These are phyloP conservation scores for Protomyctophum bolini DNA, from an alignment of 2,113 vertebrate genomes.

Conservation along the genomic window DNA sequence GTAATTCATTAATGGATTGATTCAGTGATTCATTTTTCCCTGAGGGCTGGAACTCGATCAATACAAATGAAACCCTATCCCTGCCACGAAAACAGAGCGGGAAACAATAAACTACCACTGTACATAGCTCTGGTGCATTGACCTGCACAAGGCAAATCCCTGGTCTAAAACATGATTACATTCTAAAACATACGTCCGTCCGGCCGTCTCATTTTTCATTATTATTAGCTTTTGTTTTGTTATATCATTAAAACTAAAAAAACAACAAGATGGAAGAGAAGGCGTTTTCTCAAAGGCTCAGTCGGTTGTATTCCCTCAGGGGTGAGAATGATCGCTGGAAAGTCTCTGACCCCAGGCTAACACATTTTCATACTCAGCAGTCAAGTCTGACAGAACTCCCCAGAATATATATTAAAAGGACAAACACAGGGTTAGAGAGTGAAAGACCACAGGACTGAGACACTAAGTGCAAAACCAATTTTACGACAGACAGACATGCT, in stretches of 20 bases:
- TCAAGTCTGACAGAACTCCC: background rate
- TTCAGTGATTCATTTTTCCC: background rate
- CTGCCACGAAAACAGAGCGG: background rate
- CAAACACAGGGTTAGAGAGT: constrained; percentile 1
- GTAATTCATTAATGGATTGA: background rate
- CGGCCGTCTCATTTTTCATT: constrained; percentile 7
- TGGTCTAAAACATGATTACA: background rate
- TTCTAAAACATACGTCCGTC: too few species aligned
- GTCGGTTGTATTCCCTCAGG: constrained; percentile 24
- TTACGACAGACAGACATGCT: too few species aligned
- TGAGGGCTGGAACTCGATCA: background rate
- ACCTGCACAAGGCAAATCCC: background rate
- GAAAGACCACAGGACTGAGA: constrained; percentile 5
- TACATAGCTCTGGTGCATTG: too few species aligned
- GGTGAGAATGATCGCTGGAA: constrained; percentile 51
- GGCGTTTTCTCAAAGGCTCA: constrained; percentile 29
- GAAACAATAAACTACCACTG: too few species aligned
- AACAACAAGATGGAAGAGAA: constrained; percentile 21
- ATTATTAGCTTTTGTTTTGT: constrained; percentile 13
- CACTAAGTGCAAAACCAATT: background rate
- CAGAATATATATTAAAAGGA: constrained; percentile 4
- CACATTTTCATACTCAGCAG: constrained; percentile 47
- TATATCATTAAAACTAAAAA: constrained; percentile 40
- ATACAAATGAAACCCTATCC: background rate
- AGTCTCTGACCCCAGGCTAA: constrained; percentile 53